Conservation (phyloP, 1,140 invertebrate species). For the Polypedilum vanderplanki region DNA sequence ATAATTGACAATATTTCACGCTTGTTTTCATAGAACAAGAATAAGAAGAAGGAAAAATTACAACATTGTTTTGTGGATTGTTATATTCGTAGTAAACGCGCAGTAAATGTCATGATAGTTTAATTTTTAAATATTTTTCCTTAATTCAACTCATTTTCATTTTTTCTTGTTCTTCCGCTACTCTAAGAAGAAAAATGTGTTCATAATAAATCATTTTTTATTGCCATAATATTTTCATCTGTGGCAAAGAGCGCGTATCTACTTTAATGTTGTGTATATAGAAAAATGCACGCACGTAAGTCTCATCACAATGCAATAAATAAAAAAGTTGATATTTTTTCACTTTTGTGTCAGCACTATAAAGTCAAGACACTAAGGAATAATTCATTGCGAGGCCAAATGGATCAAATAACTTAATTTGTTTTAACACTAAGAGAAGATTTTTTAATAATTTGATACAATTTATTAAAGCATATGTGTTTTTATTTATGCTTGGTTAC, state of each 20-base stretch:
- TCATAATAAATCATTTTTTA: slow-evolving; percentile 20
- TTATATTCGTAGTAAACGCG: slow-evolving; percentile 12
- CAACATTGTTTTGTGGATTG: neutral
- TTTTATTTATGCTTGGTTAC: too few relatives aligned
- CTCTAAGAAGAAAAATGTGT: neutral
- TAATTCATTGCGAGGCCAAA: slow-evolving; percentile 11
- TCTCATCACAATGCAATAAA: neutral
- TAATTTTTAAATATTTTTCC: slow-evolving; percentile 1
- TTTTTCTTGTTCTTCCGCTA: neutral
- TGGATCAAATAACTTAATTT: slow-evolving; percentile 12
- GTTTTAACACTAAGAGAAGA: neutral
- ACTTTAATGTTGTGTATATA: neutral
- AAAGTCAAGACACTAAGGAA: neutral
- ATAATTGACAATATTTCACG: slow-evolving; percentile 6
- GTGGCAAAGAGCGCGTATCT: neutral
- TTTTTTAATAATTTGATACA: too few relatives aligned
- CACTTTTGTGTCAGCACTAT: neutral
- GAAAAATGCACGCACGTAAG: slow-evolving; percentile 10
- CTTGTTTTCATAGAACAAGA: neutral
- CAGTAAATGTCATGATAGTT: slow-evolving; percentile 12
- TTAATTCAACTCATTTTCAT: slow-evolving; percentile 6
- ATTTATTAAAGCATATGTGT: too few relatives aligned
- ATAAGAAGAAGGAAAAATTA: neutral
- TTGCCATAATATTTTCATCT: neutral
- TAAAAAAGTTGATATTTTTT: neutral